Percentiles rank a stretch among this genome's conserved stretches.
These are phyloP conservation scores for Notamacropus eugenii DNA, from an alignment of 2,797 vertebrate species.

Conservation along the genomic window DNA sequence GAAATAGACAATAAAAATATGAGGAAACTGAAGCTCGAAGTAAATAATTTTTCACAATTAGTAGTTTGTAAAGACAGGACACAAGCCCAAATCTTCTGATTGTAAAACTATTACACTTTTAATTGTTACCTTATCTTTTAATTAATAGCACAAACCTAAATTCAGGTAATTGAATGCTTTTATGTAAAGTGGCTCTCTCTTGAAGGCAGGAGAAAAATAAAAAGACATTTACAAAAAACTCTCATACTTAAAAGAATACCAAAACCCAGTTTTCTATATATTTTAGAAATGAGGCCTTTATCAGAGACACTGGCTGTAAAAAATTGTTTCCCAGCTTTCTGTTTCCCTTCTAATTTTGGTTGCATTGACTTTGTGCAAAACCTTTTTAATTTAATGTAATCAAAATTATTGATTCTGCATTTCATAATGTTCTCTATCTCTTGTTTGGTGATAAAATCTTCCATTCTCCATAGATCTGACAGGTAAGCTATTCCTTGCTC, in stretches of 20 bases:
- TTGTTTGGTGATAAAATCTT: no score
- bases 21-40: not conserved
- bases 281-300: no score
- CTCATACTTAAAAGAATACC: not conserved
- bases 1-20: not conserved
- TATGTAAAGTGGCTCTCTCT: not conserved
- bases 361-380: no score
- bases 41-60: not conserved
- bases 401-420: no score
- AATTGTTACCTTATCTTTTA: not conserved
- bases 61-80: not conserved
- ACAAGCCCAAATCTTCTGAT: not conserved
- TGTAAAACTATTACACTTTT: not conserved
- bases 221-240: constrained; percentile 3
- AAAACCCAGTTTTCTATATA: not conserved
- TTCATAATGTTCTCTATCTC: no score
- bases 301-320: no score
- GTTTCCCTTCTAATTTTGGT: no score
- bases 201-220: not conserved
- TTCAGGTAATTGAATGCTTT: not conserved
- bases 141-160: not conserved
- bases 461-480: no score
- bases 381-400: no score
- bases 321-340: no score
- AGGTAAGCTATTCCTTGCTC: no score